Conservation (phyloP, 2,797 vertebrate species). For the Galago senegalensis region DNA sequence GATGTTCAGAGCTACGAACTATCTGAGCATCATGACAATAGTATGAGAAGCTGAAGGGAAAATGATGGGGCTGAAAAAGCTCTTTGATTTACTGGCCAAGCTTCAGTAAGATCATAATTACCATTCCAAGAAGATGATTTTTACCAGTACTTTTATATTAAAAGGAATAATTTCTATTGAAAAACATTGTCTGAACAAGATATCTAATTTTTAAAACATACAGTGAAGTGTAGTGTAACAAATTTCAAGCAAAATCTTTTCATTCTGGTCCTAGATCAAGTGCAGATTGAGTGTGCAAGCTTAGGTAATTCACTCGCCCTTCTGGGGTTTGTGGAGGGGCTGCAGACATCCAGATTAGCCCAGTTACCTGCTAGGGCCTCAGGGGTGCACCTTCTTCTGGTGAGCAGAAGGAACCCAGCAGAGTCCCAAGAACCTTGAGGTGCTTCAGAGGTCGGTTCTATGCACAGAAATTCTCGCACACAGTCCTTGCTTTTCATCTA, state of each 20-base stretch:
- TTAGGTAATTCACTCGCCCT: neutral
- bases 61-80: rapidly evolving
- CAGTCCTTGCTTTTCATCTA: neutral
- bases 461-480: neutral
- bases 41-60: neutral
- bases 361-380: too few relatives aligned
- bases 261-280: neutral
- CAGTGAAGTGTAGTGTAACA: neutral
- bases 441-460: neutral
- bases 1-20: neutral
- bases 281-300: neutral
- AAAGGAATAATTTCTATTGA: constrained; percentile 54
- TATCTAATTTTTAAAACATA: neutral
- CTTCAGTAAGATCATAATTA: constrained; percentile 22
- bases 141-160: neutral
- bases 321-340: neutral
- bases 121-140: constrained; percentile 24
- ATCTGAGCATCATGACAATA: neutral
- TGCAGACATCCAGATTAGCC: neutral
- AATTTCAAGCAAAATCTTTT: neutral
- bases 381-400: neutral
- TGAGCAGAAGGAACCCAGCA: neutral
- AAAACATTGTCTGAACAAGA: constrained; percentile 36
- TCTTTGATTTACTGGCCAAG: neutral
- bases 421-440: too few relatives aligned